Evolutionary conservation across 2,113 vertebrate genomes (phyloP).

Genomic region (Platycercus adscitus): DNA sequence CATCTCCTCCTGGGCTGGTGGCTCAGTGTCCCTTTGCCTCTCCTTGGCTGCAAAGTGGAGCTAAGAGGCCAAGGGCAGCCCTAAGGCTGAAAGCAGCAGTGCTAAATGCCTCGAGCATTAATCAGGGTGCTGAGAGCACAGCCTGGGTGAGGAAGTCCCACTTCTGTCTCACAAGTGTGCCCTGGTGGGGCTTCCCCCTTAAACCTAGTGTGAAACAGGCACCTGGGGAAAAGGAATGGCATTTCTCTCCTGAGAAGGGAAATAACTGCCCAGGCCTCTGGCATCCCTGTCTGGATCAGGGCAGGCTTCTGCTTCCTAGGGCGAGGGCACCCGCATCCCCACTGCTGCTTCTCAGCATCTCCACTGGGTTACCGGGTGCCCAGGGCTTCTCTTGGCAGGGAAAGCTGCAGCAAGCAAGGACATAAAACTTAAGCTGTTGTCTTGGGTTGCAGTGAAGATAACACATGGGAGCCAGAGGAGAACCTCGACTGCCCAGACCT

Average conservation of each 20-base stretch:
- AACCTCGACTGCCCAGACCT: constrained; percentile 97
- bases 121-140: fast-evolving
- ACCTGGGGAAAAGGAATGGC: background rate
- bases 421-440: too few species aligned
- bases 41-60: background rate
- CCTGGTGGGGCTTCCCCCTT: background rate
- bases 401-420: background rate
- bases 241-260: background rate
- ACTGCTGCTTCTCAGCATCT: background rate
- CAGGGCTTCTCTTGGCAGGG: fast-evolving
- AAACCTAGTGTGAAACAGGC: background rate
- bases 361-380: fast-evolving
- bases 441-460: constrained; percentile 87
- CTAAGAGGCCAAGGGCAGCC: background rate
- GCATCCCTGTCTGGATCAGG: background rate
- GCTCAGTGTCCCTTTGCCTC: background rate
- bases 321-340: background rate
- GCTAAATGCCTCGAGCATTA: background rate
- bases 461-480: constrained; percentile 98
- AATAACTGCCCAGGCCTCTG: background rate
- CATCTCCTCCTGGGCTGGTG: background rate
- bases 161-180: background rate
- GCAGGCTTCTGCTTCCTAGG: background rate
- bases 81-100: fast-evolving
- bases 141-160: background rate